Conservation (phyloP, 2,113 vertebrate species). For the Myotis lucifugus region DNA sequence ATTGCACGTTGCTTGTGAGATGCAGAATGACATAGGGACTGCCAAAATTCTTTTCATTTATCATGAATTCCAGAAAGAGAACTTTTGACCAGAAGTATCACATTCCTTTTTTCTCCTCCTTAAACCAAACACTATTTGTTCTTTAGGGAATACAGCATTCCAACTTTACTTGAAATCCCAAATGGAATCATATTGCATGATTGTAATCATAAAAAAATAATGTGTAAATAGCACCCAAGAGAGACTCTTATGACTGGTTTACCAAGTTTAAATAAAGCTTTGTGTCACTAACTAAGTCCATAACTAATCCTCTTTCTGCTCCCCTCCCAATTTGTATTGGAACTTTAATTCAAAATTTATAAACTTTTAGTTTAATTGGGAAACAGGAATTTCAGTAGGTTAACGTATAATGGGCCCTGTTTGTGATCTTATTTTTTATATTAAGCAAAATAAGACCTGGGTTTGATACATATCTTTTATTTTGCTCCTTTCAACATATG, state of each 20-base stretch:
- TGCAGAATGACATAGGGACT: conserved; percentile 72
- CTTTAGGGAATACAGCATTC: conserved; percentile 73
- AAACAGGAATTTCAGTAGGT: conserved; percentile 13
- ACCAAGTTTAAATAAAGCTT: conserved; percentile 64
- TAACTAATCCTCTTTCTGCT: neutral
- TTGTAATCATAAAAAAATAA: conserved; percentile 53
- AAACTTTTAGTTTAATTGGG: conserved; percentile 44
- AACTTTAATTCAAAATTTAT: conserved; percentile 50
- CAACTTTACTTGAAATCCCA: conserved; percentile 68
- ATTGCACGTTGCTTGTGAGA: conserved; percentile 84
- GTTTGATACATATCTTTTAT: conserved; percentile 39
- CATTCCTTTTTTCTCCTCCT: conserved; percentile 62
- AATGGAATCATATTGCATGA: conserved; percentile 60
- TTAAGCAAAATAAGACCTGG: conserved; percentile 16
- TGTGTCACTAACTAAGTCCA: conserved; percentile 40
- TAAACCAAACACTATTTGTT: conserved; percentile 68
- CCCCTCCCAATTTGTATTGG: conserved; percentile 1
- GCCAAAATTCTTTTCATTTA: conserved; percentile 87
- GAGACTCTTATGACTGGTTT: conserved; percentile 34
- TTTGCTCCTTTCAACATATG: neutral
- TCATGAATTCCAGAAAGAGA: conserved; percentile 80
- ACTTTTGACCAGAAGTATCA: conserved; percentile 78
- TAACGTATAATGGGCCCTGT: neutral
- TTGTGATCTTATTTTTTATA: conserved; percentile 61
- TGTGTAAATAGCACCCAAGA: conserved; percentile 63